Base-by-base conservation (phyloP, 2,797 vertebrate species). In the Periparus ater region DNA sequence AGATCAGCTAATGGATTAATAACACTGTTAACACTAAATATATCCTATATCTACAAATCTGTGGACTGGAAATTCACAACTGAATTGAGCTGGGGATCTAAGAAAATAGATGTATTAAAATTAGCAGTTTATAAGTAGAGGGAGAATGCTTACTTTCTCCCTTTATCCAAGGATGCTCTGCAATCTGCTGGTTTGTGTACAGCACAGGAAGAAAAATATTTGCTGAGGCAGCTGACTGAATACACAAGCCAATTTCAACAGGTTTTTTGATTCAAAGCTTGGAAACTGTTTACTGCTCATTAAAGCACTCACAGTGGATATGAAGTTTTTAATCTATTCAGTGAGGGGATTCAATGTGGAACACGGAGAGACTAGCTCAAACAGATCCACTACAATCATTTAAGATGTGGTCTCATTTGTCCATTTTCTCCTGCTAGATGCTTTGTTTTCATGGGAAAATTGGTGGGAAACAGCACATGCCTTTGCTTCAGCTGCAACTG, bases 141-240 rank as follows among this genome's bases (percentile, higher is more conserved):
- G 32, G 34, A 85, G 54, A 95, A 85, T 11, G 29, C 29, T 85
- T 63, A 40, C 67, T 82, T 94, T 30, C n/a, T 40, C 30, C 57
- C 17, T 57, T 88, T 76, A 58, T 72, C 75, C 75, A 83, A 66
- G 44, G 65, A 74, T 92, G 68, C n/a, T 89, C n/a, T 48, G 18
- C 47, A 95, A 91, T 75, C 72, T 85, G 68, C 81, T 82, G 38
- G 34, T 82, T 83, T 91, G 62, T 55, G 58, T n/a, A 40, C 47
- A 50, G 78, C 58, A 80, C 9, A 80, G 60, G 51, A 93, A 93
- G 53, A 82, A 86, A 91, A 92, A 68, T 85, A 91, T 77, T 94
- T 96, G 94, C 94, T 94, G 89, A 96, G 76, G 61, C 83, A 90
- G 89, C 91, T 93, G 79, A 88, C 92, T 10, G 27, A 91, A 95